Percentiles rank a stretch among this genome's conserved stretches.
Evolutionary conservation across 2,113 vertebrate genomes (phyloP).

Genomic region (Nycticorax nycticorax): DNA sequence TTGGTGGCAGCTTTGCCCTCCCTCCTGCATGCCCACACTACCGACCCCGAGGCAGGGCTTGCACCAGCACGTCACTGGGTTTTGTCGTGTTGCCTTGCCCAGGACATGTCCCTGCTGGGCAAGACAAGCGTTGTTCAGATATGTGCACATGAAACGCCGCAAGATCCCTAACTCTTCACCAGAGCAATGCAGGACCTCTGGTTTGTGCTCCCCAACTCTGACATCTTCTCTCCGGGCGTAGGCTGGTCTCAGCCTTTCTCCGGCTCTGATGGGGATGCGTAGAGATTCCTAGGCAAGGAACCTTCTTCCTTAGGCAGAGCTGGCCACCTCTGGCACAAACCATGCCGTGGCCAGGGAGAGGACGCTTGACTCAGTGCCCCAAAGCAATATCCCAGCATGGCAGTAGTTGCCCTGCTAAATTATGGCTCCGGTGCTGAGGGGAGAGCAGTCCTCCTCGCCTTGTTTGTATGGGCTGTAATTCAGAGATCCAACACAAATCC

Average conservation of each 20-base stretch:
- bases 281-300: not conserved
- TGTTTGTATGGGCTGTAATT: conserved; percentile 60
- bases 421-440: not conserved
- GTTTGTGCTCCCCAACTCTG: not conserved
- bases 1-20: not conserved
- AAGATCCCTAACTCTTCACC: not conserved
- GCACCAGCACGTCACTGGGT: not conserved
- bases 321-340: not conserved
- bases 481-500: conserved; percentile 59
- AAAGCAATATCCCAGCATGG: not conserved
- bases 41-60: not conserved
- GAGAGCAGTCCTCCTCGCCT: not conserved
- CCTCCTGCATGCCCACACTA: not conserved
- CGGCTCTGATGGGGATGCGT: not conserved
- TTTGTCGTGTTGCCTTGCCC: not conserved
- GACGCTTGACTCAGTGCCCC: not conserved
- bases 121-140: not conserved
- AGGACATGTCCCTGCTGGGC: not conserved
- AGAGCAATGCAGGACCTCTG: not conserved
- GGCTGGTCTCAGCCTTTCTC: not conserved
- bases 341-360: not conserved
- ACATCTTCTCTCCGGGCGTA: not conserved
- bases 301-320: not conserved
- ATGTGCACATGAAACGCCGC: not conserved
- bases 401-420: not conserved